Conservation (phyloP, 2,113 vertebrate species). For the Lycocorax pyrrhopterus region DNA sequence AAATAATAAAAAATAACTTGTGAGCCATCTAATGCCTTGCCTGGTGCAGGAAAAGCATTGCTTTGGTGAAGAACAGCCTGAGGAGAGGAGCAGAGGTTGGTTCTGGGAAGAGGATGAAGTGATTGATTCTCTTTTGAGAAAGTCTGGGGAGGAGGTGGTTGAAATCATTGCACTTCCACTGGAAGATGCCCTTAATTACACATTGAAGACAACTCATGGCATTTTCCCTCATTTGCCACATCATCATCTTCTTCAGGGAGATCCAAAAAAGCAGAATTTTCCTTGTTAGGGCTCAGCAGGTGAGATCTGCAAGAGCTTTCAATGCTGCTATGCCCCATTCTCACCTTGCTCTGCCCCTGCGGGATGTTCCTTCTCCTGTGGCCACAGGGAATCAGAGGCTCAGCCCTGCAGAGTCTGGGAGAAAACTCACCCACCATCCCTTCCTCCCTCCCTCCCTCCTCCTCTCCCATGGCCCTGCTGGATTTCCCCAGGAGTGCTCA, state of each 20-base stretch:
- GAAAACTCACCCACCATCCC: background rate
- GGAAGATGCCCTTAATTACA: background rate
- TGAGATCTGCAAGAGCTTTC: background rate
- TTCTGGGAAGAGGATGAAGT: background rate
- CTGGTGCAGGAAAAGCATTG: background rate
- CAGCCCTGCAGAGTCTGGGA: background rate
- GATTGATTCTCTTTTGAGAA: background rate
- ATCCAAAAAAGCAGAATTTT: background rate
- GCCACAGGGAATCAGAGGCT: background rate
- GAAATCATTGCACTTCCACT: background rate
- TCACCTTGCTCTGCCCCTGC: background rate
- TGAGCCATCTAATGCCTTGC: background rate
- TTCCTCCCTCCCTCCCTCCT: background rate
- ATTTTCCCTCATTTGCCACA: background rate
- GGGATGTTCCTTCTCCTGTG: background rate
- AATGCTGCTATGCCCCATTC: background rate
- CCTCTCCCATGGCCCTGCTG: background rate
- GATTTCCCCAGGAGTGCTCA: background rate
- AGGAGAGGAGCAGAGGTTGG: background rate
- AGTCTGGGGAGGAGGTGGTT: background rate
- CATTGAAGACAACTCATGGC: background rate
- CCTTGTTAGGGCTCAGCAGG: background rate
- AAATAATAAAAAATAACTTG: background rate
- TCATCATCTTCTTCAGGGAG: background rate
- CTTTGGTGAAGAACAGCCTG: background rate